Evolutionary conservation across 2,113 vertebrate genomes (phyloP), one percentile per base, ranked within the genome.

Genomic region (Sporophila hypoxantha): DNA sequence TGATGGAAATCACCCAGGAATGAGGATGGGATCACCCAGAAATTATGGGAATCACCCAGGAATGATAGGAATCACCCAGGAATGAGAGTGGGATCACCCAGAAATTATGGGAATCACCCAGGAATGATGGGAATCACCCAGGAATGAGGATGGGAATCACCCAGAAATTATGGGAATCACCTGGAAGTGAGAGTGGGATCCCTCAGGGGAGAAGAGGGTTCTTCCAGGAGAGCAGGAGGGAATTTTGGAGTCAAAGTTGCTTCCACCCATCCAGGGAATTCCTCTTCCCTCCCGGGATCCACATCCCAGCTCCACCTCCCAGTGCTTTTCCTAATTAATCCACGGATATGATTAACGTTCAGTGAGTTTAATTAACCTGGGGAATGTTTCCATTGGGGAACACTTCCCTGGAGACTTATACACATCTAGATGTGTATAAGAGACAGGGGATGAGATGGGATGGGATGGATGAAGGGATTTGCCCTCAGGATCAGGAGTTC

Each of bases 311-410:
- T 39, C 53, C 14, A 21, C 34, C 50, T 78, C 42, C 26, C 30
- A 0, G 10, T 5, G 26, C 14, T 68, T 71, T 47, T 26, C n/a
- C 50, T 71, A 46, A 82, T 80, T 73, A 80, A 75, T 23, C 27
- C 11, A 0, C 1, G 7, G 68, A 1, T 10, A 1, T 1, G 2
- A 32, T 39, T 30, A 22, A 46, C 0, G 1, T 22, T 36, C 21
- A 20, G 25, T 0, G 8, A 52, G 23, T 56, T 56, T 69, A 73
- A 69, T 88, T 52, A 66, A 34, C 65, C 55, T 1, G 25, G 7
- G 16, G 27, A 36, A 13, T 8, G 10, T 44, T 71, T 50, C 44
- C 36, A 2, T 2, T 3, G 26, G 36, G 5, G 42, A 36, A 71
- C 17, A 22, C 59, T 81, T 37, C 26, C 32, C 0, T 2, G 41